Evolutionary conservation across 2,888 invertebrate species (phyloP), one percentile per base, ranked within the genome.

Genomic region (Epirrita christyi): DNA sequence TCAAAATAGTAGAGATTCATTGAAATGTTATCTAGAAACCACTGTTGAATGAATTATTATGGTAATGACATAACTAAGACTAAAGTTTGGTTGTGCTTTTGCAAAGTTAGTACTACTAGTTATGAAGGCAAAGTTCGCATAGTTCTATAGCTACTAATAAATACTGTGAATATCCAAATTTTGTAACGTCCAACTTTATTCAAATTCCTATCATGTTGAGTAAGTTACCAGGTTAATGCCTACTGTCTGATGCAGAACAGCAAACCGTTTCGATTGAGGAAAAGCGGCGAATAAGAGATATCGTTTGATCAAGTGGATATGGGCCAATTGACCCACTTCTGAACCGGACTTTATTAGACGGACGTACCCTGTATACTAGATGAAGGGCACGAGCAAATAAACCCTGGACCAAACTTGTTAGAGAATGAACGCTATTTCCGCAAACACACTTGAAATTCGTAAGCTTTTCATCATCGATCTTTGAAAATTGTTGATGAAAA

Each of bases 301-400:
- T 59, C 55, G 55, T 47, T 52, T 51, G 47, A 59, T 55, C 59
- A 51, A 55, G 51, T 51, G 38, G 51, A 59, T 59, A 54, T 55
- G 47, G 14, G 40, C 43, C 59, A 59, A 55, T 59, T 59, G 59
- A 55, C 59, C 59, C 28, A 59, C 51, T 47, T 59, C 46, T 14
- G 14, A 13, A 10, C 21, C 34, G 55, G 59, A 48, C 59, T 55
- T 55, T 59, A 59, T 59, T 55, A 48, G 47, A 28, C 40, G 14
- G n/a, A 49, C 38, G 40, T 40, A 50, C 55, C 46, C 27, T 36
- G 54, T 43, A 37, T 52, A 36, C 41, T 34, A 34, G 36, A 42
- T 46, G 47, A 36, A 6, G 15, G 28, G 8, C 41, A 11, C n/a
- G 34, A 14, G 28, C 28, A 14, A 37, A 42, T 14, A 5, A 42